Conservation (phyloP, 2,888 invertebrate species). For the Lasioglossum marginatum region DNA sequence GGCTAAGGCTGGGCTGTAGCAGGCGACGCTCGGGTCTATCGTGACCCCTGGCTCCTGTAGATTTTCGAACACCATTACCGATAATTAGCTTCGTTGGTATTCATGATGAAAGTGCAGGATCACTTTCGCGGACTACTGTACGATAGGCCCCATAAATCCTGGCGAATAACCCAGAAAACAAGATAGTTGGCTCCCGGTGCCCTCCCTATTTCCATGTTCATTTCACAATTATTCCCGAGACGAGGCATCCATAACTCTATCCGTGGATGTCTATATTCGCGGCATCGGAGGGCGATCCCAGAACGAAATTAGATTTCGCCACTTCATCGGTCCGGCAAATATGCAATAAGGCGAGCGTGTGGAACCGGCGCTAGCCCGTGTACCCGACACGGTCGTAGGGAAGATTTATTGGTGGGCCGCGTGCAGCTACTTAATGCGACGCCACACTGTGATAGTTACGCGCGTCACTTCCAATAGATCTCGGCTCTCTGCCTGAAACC, state of each 20-base stretch:
- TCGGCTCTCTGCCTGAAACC: neutral
- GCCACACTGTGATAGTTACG: conserved; percentile 17
- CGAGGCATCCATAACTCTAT: conserved; percentile 23
- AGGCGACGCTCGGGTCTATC: too few relatives aligned
- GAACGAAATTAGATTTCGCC: conserved; percentile 68
- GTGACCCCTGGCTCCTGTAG: too few relatives aligned
- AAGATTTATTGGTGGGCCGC: conserved; percentile 55
- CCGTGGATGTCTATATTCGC: conserved; percentile 52
- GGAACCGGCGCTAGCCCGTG: conserved; percentile 38
- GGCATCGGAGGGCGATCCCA: conserved; percentile 18
- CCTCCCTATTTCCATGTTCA: conserved; percentile 14
- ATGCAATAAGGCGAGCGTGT: conserved; percentile 50
- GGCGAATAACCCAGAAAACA: conserved; percentile 9
- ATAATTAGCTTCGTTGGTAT: too few relatives aligned
- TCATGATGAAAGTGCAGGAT: too few relatives aligned
- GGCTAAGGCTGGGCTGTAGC: too few relatives aligned
- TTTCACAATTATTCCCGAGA: conserved; percentile 26
- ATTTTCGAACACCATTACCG: too few relatives aligned
- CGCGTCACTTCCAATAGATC: conserved; percentile 43
- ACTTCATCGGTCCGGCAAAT: conserved; percentile 53
- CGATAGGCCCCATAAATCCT: neutral
- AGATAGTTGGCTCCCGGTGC: neutral
- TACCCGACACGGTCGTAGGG: conserved; percentile 47
- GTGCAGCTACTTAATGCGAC: conserved; percentile 50
- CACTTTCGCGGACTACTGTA: neutral